These are phyloP conservation scores for Apamea epomidion DNA, from an alignment of 2,888 invertebrate genomes.

Conservation along the genomic window DNA sequence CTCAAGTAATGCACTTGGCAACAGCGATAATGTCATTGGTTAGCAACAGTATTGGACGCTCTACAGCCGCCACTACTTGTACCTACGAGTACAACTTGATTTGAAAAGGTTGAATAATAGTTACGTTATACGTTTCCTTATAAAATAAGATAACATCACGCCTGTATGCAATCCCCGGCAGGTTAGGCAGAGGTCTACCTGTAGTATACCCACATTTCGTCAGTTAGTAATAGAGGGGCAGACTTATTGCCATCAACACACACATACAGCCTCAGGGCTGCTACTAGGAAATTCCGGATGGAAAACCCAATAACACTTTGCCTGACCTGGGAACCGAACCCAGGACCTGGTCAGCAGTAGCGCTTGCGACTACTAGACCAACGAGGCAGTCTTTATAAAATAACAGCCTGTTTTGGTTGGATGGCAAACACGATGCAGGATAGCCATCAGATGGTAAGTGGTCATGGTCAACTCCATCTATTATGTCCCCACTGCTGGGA, in stretches of 20 bases:
- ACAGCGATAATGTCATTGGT: constrained; percentile 46
- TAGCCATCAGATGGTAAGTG: not conserved
- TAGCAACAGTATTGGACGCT: constrained; percentile 9
- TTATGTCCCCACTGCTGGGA: not conserved
- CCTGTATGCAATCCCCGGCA: not conserved
- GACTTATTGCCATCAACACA: not conserved
- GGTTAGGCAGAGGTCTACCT: not conserved
- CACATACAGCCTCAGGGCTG: not conserved
- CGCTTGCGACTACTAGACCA: not conserved
- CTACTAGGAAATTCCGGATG: not conserved
- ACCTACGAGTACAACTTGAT: not conserved
- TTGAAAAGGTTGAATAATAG: not conserved
- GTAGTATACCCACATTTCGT: not conserved
- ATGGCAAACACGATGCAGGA: not conserved
- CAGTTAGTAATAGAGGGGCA: not conserved
- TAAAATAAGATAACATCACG: not conserved
- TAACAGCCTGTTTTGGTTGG: not conserved
- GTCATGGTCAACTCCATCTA: too few species aligned
- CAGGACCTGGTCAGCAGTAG: not conserved
- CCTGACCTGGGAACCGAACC: not conserved
- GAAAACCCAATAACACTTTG: not conserved
- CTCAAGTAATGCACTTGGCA: constrained; percentile 32
- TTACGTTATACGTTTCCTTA: constrained; percentile 4
- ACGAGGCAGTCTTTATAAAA: not conserved
- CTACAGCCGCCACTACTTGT: constrained; percentile 6